These are phyloP conservation scores for Actinemys pallida DNA, from an alignment of 2,113 vertebrate species.

Conservation along the genomic window DNA sequence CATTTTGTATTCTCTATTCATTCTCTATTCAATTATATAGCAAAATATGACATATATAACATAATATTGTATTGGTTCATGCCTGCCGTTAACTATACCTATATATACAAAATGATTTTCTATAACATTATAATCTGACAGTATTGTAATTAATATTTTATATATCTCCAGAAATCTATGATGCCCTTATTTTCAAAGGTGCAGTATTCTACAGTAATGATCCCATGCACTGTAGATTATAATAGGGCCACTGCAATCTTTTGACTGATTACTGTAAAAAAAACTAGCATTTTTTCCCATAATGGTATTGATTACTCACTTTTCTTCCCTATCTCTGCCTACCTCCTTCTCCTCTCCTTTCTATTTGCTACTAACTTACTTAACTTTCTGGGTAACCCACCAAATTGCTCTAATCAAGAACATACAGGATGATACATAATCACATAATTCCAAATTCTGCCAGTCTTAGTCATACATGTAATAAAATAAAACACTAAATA, in stretches of 20 bases:
- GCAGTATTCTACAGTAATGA: background rate
- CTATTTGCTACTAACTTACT: background rate
- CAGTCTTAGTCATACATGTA: background rate
- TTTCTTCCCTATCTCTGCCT: background rate
- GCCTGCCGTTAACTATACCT: background rate
- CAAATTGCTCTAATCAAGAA: background rate
- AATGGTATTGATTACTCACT: background rate
- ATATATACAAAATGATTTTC: background rate
- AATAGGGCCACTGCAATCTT: background rate
- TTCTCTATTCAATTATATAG: background rate
- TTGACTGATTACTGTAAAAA: background rate
- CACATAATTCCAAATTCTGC: background rate
- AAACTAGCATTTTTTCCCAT: background rate
- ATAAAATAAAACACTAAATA: background rate
- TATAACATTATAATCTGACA: accelerated
- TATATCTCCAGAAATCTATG: background rate
- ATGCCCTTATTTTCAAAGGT: background rate
- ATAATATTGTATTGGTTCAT: background rate
- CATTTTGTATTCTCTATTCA: background rate
- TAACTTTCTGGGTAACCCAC: background rate
- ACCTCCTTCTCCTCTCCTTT: background rate
- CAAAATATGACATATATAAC: background rate
- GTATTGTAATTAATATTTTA: background rate
- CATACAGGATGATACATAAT: background rate
- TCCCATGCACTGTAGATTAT: background rate